Evolutionary conservation across 2,113 vertebrate species (phyloP), one percentile per base, ranked within the genome.

Genomic region (Zosterops borbonicus): DNA sequence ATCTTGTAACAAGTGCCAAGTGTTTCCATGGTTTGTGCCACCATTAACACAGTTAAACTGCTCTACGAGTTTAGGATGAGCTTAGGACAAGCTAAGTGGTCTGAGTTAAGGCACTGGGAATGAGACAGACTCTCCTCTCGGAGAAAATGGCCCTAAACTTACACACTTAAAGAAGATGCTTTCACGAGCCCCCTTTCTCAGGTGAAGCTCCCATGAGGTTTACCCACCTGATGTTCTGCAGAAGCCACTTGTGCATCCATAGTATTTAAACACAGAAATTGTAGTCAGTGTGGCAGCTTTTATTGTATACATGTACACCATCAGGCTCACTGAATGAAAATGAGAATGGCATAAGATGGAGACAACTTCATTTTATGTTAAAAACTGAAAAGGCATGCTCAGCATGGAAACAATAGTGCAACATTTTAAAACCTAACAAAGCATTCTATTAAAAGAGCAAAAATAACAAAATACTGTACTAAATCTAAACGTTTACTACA

Each of bases 231-330:
- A 37, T n/a, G n/a, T 70, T 77, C 35, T 80, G 63, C 62, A 83
- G 55, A 33, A 62, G 35, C 35, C 75, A 46, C 41, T 44, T 62
- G 29, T 64, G 9, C 8, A 3, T 14, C 28, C 8, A 2, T 4
- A 4, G 29, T 22, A 47, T 56, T 28, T 68, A 53, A 55, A 0
- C 17, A 21, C 25, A 41, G 18, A 47, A 50, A 8, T 21, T 64
- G 14, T 10, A 64, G 44, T 89, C 39, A 47, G 79, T 68, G 68
- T 92, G 89, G 68, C 92, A 93, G 77, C 31, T 85, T 96, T 97
- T 95, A 96, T 96, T 95, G 12, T 37, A 24, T 29, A 68, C 23
- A 2, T 20, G 39, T 85, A 78, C 28, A 69, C 52, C 71, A 22
- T 90, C 44, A 50, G 49, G 55, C 52, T 89, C 41, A 79, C 5